phyloP scores from a whole-genome alignment of 2,888 invertebrate species.

The Cheilosia soror region DNA sequence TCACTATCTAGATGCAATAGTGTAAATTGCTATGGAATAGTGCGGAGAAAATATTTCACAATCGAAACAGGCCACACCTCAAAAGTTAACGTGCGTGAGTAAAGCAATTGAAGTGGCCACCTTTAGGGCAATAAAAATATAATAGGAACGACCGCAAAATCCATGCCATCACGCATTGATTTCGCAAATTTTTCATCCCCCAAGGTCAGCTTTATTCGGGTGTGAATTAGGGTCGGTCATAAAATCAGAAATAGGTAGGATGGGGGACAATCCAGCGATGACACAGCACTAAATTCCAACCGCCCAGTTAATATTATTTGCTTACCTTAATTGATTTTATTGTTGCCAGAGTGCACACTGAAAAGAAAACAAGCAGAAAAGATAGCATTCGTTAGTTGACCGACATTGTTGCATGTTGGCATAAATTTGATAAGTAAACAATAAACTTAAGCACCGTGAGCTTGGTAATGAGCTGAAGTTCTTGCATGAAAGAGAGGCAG shows the following conservation, averaged over 20 bases:
- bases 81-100: constrained; percentile 53
- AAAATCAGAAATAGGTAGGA: neutral
- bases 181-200: constrained; percentile 33
- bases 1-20: neutral
- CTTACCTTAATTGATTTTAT: constrained; percentile 68
- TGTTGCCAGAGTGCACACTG: constrained; percentile 30
- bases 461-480: constrained; percentile 5
- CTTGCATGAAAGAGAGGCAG: neutral
- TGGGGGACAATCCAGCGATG: neutral
- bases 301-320: constrained; percentile 45
- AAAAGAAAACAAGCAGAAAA: constrained; percentile 48
- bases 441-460: constrained; percentile 23
- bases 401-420: constrained; percentile 46
- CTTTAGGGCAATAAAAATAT: neutral
- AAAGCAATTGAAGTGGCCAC: constrained; percentile 44
- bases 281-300: constrained; percentile 27
- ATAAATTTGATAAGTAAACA: constrained; percentile 42
- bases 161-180: constrained; percentile 55
- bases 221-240: constrained; percentile 16
- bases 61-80: constrained; percentile 49
- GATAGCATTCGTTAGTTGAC: constrained; percentile 49
- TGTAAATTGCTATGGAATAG: neutral
- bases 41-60: neutral
- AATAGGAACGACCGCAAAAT: constrained; percentile 5
- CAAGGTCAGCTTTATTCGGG: constrained; percentile 12